A percentile compares a stretch with the other conserved stretches of the same genome.
phyloP scores from a whole-genome alignment of 1,140 invertebrate genomes.

The Drosophila kanapiae region DNA sequence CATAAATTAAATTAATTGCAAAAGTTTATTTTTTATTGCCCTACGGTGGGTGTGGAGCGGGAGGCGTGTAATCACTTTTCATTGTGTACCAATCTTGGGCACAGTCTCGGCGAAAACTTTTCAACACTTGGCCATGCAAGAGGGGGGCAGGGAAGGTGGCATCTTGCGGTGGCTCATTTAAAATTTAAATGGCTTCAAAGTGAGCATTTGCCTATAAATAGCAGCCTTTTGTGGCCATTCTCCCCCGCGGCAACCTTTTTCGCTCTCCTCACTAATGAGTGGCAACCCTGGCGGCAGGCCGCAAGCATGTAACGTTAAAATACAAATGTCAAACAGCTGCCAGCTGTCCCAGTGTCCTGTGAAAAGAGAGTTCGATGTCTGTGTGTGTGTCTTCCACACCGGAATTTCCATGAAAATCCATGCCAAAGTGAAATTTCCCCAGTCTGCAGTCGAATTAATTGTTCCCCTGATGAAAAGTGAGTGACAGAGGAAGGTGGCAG shows the following conservation, averaged over 20 bases:
- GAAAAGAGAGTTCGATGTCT: not conserved
- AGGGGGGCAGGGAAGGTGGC: not conserved
- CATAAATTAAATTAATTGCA: conserved; percentile 78
- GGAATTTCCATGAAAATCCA: conserved; percentile 34
- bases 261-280: conserved; percentile 41
- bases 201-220: conserved; percentile 39
- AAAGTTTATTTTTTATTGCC: conserved; percentile 75
- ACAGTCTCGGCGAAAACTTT: conserved; percentile 63
- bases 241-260: conserved; percentile 30
- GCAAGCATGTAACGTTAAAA: conserved; percentile 61
- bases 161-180: conserved; percentile 57
- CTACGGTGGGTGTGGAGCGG: conserved; percentile 1
- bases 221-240: conserved; percentile 23
- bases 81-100: conserved; percentile 59
- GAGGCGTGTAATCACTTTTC: conserved; percentile 68
- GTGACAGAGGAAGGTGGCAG: not conserved
- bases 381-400: not conserved
- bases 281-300: conserved; percentile 45
- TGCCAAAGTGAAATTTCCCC: conserved; percentile 30
- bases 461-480: conserved; percentile 27
- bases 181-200: conserved; percentile 67
- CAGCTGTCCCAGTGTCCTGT: conserved; percentile 7
- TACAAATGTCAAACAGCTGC: conserved; percentile 68
- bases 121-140: conserved; percentile 24
- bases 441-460: conserved; percentile 39